Base-by-base conservation (phyloP, 1,140 invertebrate species). In the Phocides pigmalion region DNA sequence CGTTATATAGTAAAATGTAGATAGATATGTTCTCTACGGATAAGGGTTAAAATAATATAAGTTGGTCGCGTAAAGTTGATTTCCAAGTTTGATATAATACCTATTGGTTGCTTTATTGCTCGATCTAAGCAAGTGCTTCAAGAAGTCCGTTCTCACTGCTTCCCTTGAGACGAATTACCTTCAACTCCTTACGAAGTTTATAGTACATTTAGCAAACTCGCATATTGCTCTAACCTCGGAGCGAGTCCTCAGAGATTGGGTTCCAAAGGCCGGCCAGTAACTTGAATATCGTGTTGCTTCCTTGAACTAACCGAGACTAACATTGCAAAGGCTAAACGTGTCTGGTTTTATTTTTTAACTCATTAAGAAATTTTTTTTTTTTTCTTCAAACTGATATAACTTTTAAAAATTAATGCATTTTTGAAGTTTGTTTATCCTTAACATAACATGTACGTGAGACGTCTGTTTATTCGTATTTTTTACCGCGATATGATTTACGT, bases 261-360 rank as follows among this genome's bases (percentile, higher is more conserved):
- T 53, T 53, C 32, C 50, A 39, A 53, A 53, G 35, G 50, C 17
- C 50, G 22, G 47, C 22, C 25, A 49, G 22, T 49, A 53, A 39
- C 32, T 19, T 19, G 16, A 15, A 32, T 41, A 37, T 53, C 9
- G 35, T 14, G 50, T 53, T 41, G 35, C 50, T 53, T 39, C 47
- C 50, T 41, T 53, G 50, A 41, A 37, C 17, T 39, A 14, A 11
- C 17, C 32, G 16, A 32, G 28, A 11, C 9, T 32, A n/a, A 11
- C 9, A 11, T 0, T 32, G 28, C n/a, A 32, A 2, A 28, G 25
- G 2, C 25, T 28, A 3, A 32, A 32, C 9, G n/a, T 32, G 28
- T 32, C 0, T 11, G 9, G 9, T 11, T 32, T 4, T 11, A 32
- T n/a, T n/a, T n/a, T n/a, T n/a, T n/a, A n/a, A n/a, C n/a, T n/a